A percentile compares a stretch with the other conserved stretches of the same genome.
Evolutionary conservation across 2,888 invertebrate genomes (phyloP).

Genomic region (Melangyna quadrimaculata): DNA sequence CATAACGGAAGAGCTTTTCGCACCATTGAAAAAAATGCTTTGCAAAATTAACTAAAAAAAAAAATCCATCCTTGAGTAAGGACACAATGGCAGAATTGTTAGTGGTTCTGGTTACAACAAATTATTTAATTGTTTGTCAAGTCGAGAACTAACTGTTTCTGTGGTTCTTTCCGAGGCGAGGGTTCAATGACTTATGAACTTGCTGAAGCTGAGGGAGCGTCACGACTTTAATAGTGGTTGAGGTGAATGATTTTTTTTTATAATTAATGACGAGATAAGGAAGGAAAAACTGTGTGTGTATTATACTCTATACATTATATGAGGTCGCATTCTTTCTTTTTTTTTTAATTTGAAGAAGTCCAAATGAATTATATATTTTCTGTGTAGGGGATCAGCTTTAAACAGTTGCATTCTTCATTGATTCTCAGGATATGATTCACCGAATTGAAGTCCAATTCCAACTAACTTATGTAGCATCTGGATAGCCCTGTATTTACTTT

Average conservation of each 20-base stretch:
- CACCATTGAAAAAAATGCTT: constrained; percentile 58
- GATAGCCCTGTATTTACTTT: not conserved
- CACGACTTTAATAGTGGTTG: constrained; percentile 3
- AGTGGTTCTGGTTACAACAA: constrained; percentile 48
- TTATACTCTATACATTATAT: not conserved
- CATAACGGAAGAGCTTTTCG: constrained; percentile 58
- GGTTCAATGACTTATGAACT: constrained; percentile 49
- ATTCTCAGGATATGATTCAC: constrained; percentile 7
- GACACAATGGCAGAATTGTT: constrained; percentile 47
- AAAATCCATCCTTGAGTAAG: constrained; percentile 12
- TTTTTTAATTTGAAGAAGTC: not conserved
- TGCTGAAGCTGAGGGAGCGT: not conserved
- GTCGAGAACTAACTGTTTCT: constrained; percentile 33
- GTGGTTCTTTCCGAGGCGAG: constrained; percentile 12
- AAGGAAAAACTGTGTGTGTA: not conserved
- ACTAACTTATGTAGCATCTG: constrained; percentile 12
- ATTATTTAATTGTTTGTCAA: constrained; percentile 45
- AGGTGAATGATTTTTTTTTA: constrained; percentile 4
- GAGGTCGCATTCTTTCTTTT: not conserved
- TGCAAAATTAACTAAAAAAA: constrained; percentile 49
- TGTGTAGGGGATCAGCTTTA: not conserved
- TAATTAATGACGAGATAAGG: constrained; percentile 2
- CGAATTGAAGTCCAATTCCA: not conserved
- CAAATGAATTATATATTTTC: constrained; percentile 7
- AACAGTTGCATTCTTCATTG: not conserved